Evolutionary conservation across 2,113 vertebrate genomes (phyloP), one percentile per base, ranked within the genome.

Genomic region (Dasyurus viverrinus): DNA sequence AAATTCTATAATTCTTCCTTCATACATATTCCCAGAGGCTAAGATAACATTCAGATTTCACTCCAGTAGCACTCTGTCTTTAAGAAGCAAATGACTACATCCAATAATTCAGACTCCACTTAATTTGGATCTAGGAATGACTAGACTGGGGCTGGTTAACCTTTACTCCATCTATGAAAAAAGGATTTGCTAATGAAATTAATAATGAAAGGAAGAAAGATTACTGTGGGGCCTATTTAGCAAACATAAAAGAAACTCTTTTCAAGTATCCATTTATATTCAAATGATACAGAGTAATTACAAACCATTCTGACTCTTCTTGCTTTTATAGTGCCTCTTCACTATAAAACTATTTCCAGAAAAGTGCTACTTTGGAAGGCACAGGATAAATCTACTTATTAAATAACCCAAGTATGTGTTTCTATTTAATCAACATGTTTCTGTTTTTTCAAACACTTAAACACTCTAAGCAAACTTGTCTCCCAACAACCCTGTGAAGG

Each of bases 381-480:
- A 25, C 50, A 60, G 76, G 95, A 26, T 9, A 10, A 4, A 46
- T 89, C 92, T 96, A 42, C 22, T 5, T 90, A 93, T 97, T 90
- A 55, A 95, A 68, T 52, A 93, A 91, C 9, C 53, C 16, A 91
- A 92, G 53, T 8, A 47, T 25, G n/a, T 23, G 46, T 92, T 96
- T 91, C 54, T 50, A 55, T 97, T 95, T 95, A 24, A 97, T 89
- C 95, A 54, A 27, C 50, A 53, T 16, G n/a, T 16, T 95, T 91
- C n/a, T 60, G 0, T 90, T 52, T 0, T 91, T 8, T 9, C 52
- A 92, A 95, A 30, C 68, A 96, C 90, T 54, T 60, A 68, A 95
- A 92, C 89, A 93, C 25, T 47, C 90, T 57, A 54, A 26, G 53
- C 25, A 92, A 53, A 89, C 89, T 93, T 92, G 57, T 93, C 84